Evolutionary conservation across 2,888 invertebrate species (phyloP).

Genomic region (Dioctria rufipes): DNA sequence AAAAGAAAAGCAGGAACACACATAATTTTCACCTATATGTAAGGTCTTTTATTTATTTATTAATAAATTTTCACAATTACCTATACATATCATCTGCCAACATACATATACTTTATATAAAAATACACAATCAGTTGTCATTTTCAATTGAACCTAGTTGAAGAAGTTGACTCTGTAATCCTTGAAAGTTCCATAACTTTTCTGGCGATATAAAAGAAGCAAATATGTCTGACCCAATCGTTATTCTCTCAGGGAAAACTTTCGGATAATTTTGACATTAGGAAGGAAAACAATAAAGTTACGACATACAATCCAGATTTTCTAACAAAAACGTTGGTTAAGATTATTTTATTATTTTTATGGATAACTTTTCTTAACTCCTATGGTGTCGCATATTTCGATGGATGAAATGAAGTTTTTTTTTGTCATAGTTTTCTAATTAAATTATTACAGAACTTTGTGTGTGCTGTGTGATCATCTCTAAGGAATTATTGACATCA

Average conservation of each 20-base stretch:
- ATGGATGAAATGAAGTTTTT: neutral
- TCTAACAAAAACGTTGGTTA: slow-evolving; percentile 2
- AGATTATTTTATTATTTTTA: slow-evolving; percentile 12
- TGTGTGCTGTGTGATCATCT: neutral
- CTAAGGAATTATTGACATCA: neutral
- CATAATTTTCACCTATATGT: no score
- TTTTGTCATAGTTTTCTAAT: neutral
- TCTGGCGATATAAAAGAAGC: no score
- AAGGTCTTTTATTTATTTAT: no score
- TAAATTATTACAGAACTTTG: slow-evolving; percentile 12
- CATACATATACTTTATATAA: no score
- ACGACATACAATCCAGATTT: neutral
- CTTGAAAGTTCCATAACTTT: no score
- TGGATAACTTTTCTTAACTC: neutral
- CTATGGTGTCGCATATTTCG: neutral
- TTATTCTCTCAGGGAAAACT: slow-evolving; percentile 27
- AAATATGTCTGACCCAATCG: neutral
- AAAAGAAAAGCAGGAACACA: no score
- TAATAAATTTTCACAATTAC: no score
- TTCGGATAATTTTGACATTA: slow-evolving; percentile 31
- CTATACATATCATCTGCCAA: no score
- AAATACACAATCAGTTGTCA: no score
- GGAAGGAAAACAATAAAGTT: slow-evolving; percentile 33
- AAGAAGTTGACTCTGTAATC: no score
- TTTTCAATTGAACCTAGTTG: no score